A percentile compares a stretch with the other conserved stretches of the same genome.
Conservation (phyloP, 2,888 invertebrate genomes). For the Drosophila picticornis region DNA sequence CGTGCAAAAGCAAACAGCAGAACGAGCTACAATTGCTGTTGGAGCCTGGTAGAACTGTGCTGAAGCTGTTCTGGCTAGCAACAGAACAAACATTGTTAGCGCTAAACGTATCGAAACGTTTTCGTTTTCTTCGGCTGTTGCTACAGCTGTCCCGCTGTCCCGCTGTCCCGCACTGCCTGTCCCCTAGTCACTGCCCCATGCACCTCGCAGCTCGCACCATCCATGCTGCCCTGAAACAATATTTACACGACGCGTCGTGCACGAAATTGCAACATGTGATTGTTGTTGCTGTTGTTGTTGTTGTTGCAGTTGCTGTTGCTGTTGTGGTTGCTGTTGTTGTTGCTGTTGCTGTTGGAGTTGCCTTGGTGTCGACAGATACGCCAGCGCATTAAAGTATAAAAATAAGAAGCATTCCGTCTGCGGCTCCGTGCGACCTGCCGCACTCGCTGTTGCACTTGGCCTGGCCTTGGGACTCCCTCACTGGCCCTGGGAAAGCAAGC, state of each 20-base stretch:
- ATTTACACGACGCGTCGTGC: slow-evolving; percentile 83
- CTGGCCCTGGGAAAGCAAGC: slow-evolving; percentile 11
- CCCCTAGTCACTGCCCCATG: too few species aligned
- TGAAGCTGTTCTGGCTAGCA: slow-evolving; percentile 37
- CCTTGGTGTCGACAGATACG: slow-evolving; percentile 74
- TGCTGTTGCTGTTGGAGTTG: slow-evolving; percentile 50
- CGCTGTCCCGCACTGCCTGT: not conserved
- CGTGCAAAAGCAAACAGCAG: slow-evolving; percentile 72
- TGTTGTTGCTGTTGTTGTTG: slow-evolving; percentile 38
- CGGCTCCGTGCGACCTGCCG: slow-evolving; percentile 40
- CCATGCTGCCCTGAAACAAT: slow-evolving; percentile 65
- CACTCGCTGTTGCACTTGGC: slow-evolving; percentile 68
- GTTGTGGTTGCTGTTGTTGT: slow-evolving; percentile 19
- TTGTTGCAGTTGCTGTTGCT: slow-evolving; percentile 29
- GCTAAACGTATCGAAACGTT: slow-evolving; percentile 67
- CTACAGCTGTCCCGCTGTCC: slow-evolving; percentile 16
- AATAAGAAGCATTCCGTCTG: slow-evolving; percentile 68
- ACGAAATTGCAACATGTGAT: slow-evolving; percentile 77
- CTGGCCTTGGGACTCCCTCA: slow-evolving; percentile 68
- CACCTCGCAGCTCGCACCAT: slow-evolving; percentile 23
- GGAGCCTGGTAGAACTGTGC: slow-evolving; percentile 20
- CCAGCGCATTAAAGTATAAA: slow-evolving; percentile 73
- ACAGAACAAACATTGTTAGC: slow-evolving; percentile 82
- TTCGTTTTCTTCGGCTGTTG: slow-evolving; percentile 43
- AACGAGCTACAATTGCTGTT: slow-evolving; percentile 29